A percentile compares a stretch with the other conserved stretches of the same genome.
Conservation (phyloP, 1,140 invertebrate species). For the Antheraea mylitta region DNA sequence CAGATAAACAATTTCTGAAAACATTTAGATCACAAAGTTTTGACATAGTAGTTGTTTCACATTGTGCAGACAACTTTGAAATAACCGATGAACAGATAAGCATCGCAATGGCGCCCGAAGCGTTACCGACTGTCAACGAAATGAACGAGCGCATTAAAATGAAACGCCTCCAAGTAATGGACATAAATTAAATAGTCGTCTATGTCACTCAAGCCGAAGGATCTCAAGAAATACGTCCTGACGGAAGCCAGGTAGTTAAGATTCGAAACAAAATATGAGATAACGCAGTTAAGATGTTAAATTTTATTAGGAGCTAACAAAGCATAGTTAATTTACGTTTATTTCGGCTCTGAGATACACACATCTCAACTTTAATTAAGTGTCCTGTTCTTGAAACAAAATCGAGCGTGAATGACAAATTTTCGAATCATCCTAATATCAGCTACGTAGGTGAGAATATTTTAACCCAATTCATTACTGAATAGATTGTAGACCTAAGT, state of each 20-base stretch:
- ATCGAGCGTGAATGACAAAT: no score
- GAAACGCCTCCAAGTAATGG: conserved; percentile 54
- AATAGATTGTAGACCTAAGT: conserved; percentile 37
- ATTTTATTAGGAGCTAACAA: conserved; percentile 72
- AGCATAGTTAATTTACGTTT: conserved; percentile 65
- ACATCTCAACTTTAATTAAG: not conserved
- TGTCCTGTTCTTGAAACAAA: not conserved
- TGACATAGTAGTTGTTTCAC: conserved; percentile 1
- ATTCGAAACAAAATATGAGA: conserved; percentile 70
- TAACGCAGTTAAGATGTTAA: conserved; percentile 71
- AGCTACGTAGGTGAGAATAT: no score
- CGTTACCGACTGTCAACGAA: conserved; percentile 64
- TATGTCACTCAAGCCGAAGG: conserved; percentile 65
- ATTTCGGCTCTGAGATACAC: conserved; percentile 20
- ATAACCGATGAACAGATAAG: conserved; percentile 53
- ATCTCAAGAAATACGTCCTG: conserved; percentile 55
- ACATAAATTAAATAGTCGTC: conserved; percentile 73
- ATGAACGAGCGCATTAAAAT: conserved; percentile 66
- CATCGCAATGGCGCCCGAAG: conserved; percentile 68
- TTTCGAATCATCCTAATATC: no score
- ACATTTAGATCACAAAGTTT: not conserved
- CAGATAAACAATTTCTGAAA: not conserved
- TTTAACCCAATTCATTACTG: conserved; percentile 51
- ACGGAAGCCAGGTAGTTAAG: conserved; percentile 76
- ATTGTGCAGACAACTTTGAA: conserved; percentile 28